Evolutionary conservation across 2,888 invertebrate species (phyloP).

Genomic region (Dyspetes luteomarginatus): DNA sequence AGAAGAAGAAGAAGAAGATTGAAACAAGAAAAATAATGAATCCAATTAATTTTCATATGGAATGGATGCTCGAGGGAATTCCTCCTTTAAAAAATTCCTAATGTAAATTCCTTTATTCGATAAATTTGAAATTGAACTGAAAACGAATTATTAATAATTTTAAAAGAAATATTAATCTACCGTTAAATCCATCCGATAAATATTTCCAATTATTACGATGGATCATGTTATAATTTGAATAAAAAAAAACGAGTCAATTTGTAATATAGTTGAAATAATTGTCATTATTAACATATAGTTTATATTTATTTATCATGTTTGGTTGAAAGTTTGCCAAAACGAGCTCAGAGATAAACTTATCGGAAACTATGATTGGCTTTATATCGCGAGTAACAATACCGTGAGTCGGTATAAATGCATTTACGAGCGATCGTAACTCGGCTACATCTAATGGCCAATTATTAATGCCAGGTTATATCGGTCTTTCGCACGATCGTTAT

Average conservation of each 20-base stretch:
- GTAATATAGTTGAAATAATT: constrained; percentile 27
- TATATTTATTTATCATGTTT: constrained; percentile 1
- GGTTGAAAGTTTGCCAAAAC: constrained; percentile 32
- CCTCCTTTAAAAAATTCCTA: too few species aligned
- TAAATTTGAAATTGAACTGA: too few species aligned
- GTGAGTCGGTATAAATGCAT: constrained; percentile 39
- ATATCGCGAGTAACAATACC: constrained; percentile 21
- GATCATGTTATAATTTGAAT: constrained; percentile 35
- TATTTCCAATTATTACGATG: constrained; percentile 39
- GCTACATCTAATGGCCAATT: constrained; percentile 69
- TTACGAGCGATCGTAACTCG: constrained; percentile 65
- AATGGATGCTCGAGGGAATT: too few species aligned
- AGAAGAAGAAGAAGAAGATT: not conserved
- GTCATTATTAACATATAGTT: constrained; percentile 18
- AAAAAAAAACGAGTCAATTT: constrained; percentile 31
- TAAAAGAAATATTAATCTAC: too few species aligned
- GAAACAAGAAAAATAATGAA: constrained; percentile 1
- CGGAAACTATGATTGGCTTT: constrained; percentile 54
- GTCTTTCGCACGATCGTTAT: constrained; percentile 51
- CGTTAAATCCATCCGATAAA: too few species aligned
- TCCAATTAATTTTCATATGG: constrained; percentile 54
- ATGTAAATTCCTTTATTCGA: too few species aligned
- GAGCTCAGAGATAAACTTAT: constrained; percentile 38
- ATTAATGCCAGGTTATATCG: constrained; percentile 62
- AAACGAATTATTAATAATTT: too few species aligned